Base-by-base conservation (phyloP, 1,140 invertebrate genomes). In the Homarus americanus region DNA sequence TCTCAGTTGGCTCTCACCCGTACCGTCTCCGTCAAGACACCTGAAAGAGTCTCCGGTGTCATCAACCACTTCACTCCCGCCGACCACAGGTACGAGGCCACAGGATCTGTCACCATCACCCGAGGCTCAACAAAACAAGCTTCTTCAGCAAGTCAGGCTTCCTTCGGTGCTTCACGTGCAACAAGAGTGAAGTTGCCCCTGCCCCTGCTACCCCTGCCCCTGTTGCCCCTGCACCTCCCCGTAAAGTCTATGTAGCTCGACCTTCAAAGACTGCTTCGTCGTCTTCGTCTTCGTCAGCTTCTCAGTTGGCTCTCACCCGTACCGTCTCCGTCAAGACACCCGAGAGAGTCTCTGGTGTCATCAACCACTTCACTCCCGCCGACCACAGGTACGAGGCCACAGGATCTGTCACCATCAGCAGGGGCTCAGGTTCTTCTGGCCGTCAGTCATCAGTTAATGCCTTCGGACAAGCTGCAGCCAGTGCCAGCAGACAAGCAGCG, bases 241-340 rank as follows among this genome's bases (percentile, higher is more conserved):
- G 87, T 75, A 58, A 49, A 17, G 58, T 69, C 32, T 49, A 20
- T 38, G 36, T 28, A 34, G 38, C 38, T 41, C 24, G 17, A 58
- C 0, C 49, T 58, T 28, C 80, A 7, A 41, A 24, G 24, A 34
- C 40, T 44, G 49, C 53, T 58, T 3, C 4, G 1, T 4, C 66
- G 12, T 80, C 75, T 36, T 53, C 87, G 58, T 40, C 91, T 36
- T n/a, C 79, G 4, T 32, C 75, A 15, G 80, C 58, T 15, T 41
- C 82, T 32, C 32, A 90, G 40, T n/a, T 90, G 9, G 84, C 87
- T 44, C 87, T 92, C 36, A 73, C 75, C 7, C 83, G 91, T 38
- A 92, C 87, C 24, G 91, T 92, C 12, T 86, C 91, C 17, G 91
- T 92, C 36, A 92, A 82, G 41, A 86, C 91, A 17, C 91, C 91